Evolutionary conservation across 2,797 vertebrate genomes (phyloP).

Genomic region (Acipenser oxyrinchus): DNA sequence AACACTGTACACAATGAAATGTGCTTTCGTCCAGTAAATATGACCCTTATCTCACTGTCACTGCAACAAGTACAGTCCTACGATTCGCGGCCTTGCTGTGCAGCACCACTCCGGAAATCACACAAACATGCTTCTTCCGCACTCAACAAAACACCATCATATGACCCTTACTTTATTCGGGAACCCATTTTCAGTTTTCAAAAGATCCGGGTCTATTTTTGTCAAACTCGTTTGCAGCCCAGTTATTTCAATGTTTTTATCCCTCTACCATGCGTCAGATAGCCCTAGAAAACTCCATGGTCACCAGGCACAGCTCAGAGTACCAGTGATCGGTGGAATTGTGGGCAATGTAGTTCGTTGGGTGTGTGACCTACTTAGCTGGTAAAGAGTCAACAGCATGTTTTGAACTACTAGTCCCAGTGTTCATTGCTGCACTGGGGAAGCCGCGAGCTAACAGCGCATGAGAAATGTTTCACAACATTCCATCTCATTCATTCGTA

Average conservation of each 20-base stretch:
- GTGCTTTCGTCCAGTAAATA: background rate
- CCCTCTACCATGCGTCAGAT: conserved; percentile 44
- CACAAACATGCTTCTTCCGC: conserved; percentile 18
- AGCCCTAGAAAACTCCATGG: conserved; percentile 44
- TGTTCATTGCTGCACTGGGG: conserved; percentile 3
- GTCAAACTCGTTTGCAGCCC: conserved; percentile 29
- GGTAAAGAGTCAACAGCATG: background rate
- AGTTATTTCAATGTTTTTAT: conserved; percentile 34
- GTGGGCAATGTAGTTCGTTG: conserved; percentile 44
- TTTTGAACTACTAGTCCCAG: conserved; percentile 17
- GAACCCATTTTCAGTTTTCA: conserved; percentile 53
- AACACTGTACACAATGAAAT: conserved; percentile 4
- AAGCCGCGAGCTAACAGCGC: conserved; percentile 5
- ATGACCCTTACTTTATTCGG: conserved; percentile 58
- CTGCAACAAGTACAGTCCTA: conserved; percentile 46
- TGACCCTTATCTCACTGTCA: conserved; percentile 27
- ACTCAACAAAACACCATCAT: background rate
- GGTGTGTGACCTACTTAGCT: background rate
- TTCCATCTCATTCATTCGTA: conserved; percentile 13
- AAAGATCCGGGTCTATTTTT: conserved; percentile 22
- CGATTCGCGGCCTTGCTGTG: conserved; percentile 32
- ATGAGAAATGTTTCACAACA: background rate
- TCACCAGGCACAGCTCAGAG: conserved; percentile 42
- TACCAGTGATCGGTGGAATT: conserved; percentile 14
- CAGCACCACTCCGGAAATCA: conserved; percentile 8